Percentiles rank a stretch among this genome's conserved stretches.
Conservation (phyloP, 1,140 invertebrate genomes). For the Sinonovacula constricta region DNA sequence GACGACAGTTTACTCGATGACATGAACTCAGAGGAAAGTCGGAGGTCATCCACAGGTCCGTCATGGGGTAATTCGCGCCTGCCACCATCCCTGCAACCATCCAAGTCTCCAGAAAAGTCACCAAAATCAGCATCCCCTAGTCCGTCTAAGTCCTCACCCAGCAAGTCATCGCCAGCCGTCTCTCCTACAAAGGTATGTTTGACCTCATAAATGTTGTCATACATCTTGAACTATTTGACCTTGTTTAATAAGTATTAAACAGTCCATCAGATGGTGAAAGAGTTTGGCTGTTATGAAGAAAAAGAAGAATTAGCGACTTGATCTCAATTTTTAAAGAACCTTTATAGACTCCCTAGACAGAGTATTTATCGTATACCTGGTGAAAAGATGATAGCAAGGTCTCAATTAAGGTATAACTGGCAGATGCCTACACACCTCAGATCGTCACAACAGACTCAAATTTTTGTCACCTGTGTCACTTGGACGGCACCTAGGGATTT, state of each 20-base stretch:
- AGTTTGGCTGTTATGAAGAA: too few species aligned
- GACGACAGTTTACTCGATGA: constrained; percentile 34
- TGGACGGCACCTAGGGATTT: too few species aligned
- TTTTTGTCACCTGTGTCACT: too few species aligned
- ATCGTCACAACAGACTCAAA: too few species aligned
- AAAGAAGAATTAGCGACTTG: too few species aligned
- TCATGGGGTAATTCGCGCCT: constrained; percentile 67
- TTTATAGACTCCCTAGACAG: too few species aligned
- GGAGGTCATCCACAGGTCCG: constrained; percentile 42
- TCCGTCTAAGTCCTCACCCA: constrained; percentile 54
- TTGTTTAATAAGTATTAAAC: not conserved
- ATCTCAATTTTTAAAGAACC: too few species aligned
- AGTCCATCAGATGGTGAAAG: not conserved
- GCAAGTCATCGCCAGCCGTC: constrained; percentile 48
- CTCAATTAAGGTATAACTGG: too few species aligned
- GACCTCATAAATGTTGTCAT: too few species aligned
- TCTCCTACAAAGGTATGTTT: constrained; percentile 53
- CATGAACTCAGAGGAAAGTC: constrained; percentile 34
- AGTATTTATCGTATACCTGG: too few species aligned
- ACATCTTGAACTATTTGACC: constrained; percentile 8
- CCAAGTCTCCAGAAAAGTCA: constrained; percentile 41
- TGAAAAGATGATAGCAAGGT: too few species aligned
- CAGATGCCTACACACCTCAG: too few species aligned
- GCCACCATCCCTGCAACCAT: constrained; percentile 57
- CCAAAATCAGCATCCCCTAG: constrained; percentile 40